Evolutionary conservation across 2,888 invertebrate species (phyloP), one percentile per base, ranked within the genome.

Genomic region (Spilarctia lutea): DNA sequence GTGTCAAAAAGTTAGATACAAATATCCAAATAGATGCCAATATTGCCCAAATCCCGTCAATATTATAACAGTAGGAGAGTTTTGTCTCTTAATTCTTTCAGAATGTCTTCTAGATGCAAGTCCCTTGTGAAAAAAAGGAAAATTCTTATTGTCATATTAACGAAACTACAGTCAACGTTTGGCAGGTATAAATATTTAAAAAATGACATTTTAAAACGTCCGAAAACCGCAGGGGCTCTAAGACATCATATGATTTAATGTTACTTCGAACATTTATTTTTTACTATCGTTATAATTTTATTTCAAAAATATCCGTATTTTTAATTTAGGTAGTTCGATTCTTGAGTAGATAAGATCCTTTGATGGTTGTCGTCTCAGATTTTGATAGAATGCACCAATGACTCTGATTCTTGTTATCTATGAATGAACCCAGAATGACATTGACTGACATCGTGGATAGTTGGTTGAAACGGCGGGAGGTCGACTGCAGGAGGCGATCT

Each of bases 361-460:
- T 30, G 30, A 30, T 18, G 18, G 63, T 30, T 30, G 16, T 30
- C 7, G 18, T 30, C 18, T 18, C 18, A n/a, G 7, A 18, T 79
- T 82, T 81, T 81, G 45, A 74, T 65, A 70, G 76, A 89, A 86
- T 86, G 86, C 84, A 83, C 79, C 80, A 76, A 74, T 85, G 88
- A 86, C 81, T 85, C 81, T 79, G 82, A 82, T 89, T 89, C 89
- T 89, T 88, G 89, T 89, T 86, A 76, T 74, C 83, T 83, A 78
- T 81, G 87, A 85, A 86, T 85, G 85, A 85, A 89, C 82, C 81
- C 83, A 79, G 85, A 89, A 86, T 91, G 93, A 92, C 93, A 91
- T 89, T 94, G 94, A 94, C 87, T 88, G 92, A 93, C 92, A 90
- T 84, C 84, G 84, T 74, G 81, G 81, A 75, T 82, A 79, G 80